phyloP scores from a whole-genome alignment of 2,113 vertebrate genomes.

The Trichomycterus rosablanca region DNA sequence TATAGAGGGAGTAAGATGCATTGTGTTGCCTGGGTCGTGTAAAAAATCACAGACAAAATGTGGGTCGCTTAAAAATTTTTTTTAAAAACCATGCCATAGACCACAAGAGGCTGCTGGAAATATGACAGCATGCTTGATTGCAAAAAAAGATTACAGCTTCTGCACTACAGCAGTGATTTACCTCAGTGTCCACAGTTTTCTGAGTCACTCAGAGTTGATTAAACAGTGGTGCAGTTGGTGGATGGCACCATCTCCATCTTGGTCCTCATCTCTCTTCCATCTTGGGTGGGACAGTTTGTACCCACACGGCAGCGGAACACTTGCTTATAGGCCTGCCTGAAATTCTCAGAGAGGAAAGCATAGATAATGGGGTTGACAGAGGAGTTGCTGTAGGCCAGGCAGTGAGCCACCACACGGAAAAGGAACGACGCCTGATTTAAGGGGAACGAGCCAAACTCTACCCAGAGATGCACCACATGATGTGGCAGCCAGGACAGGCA shows the following conservation, averaged over 20 bases:
- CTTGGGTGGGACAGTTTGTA: slow-evolving; percentile 61
- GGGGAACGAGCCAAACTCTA: slow-evolving; percentile 88
- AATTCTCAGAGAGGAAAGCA: slow-evolving; percentile 94
- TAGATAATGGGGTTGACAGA: slow-evolving; percentile 97
- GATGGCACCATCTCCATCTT: slow-evolving; percentile 80
- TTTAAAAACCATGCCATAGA: too few species aligned
- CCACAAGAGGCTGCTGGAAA: too few species aligned
- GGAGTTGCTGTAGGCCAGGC: slow-evolving; percentile 96
- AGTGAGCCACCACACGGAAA: slow-evolving; percentile 84
- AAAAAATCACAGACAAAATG: too few species aligned
- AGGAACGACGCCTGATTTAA: slow-evolving; percentile 91
- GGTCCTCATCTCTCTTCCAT: slow-evolving; percentile 76
- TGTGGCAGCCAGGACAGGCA: slow-evolving; percentile 96
- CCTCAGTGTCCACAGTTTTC: too few species aligned
- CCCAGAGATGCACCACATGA: slow-evolving; percentile 91
- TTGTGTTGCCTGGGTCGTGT: too few species aligned
- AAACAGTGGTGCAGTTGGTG: slow-evolving; percentile 90
- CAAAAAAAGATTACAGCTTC: too few species aligned
- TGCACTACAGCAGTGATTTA: too few species aligned
- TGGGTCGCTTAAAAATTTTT: too few species aligned
- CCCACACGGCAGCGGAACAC: slow-evolving; percentile 82
- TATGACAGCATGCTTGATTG: not conserved
- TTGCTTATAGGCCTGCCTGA: slow-evolving; percentile 93
- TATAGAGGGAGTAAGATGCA: too few species aligned
- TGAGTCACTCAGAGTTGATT: slow-evolving; percentile 45